Evolutionary conservation across 2,113 vertebrate species (phyloP).

Genomic region (Gadus macrocephalus): DNA sequence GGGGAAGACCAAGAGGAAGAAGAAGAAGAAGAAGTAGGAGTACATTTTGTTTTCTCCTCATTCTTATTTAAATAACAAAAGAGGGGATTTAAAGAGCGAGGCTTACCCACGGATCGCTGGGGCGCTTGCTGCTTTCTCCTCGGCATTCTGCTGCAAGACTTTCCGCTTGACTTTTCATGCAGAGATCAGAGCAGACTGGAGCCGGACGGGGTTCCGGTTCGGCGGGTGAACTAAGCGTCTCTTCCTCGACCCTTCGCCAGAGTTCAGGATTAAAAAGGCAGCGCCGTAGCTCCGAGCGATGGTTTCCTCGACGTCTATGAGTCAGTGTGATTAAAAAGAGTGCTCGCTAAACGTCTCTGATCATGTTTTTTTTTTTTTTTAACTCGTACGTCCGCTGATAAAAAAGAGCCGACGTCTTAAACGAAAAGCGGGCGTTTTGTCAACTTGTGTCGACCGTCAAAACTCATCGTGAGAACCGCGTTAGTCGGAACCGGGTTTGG

Average conservation of each 20-base stretch:
- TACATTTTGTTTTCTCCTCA: too few species aligned
- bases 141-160: constrained; percentile 88
- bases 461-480: constrained; percentile 45
- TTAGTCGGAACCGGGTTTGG: constrained; percentile 32
- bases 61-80: too few species aligned
- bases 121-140: constrained; percentile 96
- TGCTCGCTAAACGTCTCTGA: constrained; percentile 19
- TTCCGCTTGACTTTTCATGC: constrained; percentile 86
- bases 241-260: constrained; percentile 33
- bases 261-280: neutral
- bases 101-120: constrained; percentile 91
- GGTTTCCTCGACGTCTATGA: too few species aligned
- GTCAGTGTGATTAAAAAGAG: neutral
- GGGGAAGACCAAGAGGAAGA: too few species aligned
- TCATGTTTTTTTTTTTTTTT: constrained; percentile 2
- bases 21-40: too few species aligned
- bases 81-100: neutral
- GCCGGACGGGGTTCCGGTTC: constrained; percentile 48
- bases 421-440: constrained; percentile 20
- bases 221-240: constrained; percentile 50
- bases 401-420: constrained; percentile 5
- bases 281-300: too few species aligned
- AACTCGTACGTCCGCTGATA: constrained; percentile 24
- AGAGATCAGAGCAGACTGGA: constrained; percentile 66
- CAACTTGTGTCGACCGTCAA: constrained; percentile 46